A percentile compares a stretch with the other conserved stretches of the same genome.
Evolutionary conservation across 2,113 vertebrate genomes (phyloP).

Genomic region (Cyanoderma ruficeps): DNA sequence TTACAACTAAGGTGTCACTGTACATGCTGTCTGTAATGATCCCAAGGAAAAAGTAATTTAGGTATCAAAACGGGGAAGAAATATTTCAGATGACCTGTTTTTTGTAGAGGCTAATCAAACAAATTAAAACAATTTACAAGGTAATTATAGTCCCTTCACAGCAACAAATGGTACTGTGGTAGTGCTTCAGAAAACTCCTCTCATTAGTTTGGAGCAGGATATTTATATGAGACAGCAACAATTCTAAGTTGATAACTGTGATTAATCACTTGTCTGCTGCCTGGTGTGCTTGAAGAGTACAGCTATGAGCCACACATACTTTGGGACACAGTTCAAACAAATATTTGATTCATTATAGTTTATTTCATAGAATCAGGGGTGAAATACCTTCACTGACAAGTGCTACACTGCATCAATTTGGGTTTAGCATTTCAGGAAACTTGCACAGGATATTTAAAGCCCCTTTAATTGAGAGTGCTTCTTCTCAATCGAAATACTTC

Average conservation of each 20-base stretch:
- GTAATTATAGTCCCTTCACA: background rate
- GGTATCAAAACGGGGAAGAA: constrained; percentile 15
- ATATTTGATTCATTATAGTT: background rate
- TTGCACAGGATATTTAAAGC: background rate
- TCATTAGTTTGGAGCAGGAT: background rate
- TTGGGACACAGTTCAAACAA: background rate
- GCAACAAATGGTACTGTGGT: background rate
- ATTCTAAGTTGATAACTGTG: background rate
- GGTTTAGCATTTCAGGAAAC: background rate
- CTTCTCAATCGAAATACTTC: background rate
- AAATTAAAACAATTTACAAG: constrained; percentile 1
- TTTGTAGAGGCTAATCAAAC: constrained; percentile 42
- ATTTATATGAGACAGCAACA: background rate
- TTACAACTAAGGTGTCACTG: background rate
- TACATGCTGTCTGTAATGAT: background rate
- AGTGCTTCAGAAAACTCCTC: background rate
- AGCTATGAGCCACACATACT: background rate
- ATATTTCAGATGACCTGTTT: constrained; percentile 40
- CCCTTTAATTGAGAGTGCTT: background rate
- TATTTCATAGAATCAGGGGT: background rate
- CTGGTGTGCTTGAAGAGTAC: background rate
- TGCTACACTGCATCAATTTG: background rate
- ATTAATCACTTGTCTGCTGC: background rate
- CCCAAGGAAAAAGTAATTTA: constrained; percentile 32
- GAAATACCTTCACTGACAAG: background rate